Conservation (phyloP, 2,888 invertebrate genomes). For the Cheilosia vernalis region DNA sequence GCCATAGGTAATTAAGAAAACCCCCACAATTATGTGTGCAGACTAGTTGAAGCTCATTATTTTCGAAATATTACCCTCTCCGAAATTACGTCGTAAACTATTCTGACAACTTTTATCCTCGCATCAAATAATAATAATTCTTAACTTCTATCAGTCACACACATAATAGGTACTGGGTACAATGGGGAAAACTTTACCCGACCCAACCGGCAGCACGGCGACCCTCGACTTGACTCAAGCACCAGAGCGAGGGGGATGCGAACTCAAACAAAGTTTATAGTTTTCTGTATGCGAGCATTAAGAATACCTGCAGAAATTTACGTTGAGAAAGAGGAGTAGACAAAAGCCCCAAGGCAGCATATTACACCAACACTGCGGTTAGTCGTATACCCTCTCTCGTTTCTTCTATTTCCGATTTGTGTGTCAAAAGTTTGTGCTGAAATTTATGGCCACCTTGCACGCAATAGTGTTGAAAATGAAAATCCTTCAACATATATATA, state of each 20-base stretch:
- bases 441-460: slow-evolving; percentile 69
- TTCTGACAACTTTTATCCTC: slow-evolving; percentile 51
- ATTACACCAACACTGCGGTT: slow-evolving; percentile 51
- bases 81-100: slow-evolving; percentile 63
- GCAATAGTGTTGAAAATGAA: slow-evolving; percentile 69
- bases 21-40: slow-evolving; percentile 43
- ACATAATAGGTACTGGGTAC: slow-evolving; percentile 2
- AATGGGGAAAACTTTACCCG: slow-evolving; percentile 21
- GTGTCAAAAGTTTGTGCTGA: slow-evolving; percentile 57
- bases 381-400: slow-evolving; percentile 42
- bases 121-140: slow-evolving; percentile 40
- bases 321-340: slow-evolving; percentile 15
- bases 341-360: slow-evolving; percentile 29
- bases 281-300: background rate
- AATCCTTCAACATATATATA: background rate
- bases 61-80: slow-evolving; percentile 39
- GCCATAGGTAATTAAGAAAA: slow-evolving; percentile 15
- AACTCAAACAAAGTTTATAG: slow-evolving; percentile 23
- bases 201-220: background rate
- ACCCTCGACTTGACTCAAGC: slow-evolving; percentile 35
- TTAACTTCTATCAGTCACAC: slow-evolving; percentile 29
- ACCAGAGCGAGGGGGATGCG: slow-evolving; percentile 21
- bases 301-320: slow-evolving; percentile 22
- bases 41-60: slow-evolving; percentile 60
- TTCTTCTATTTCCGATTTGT: slow-evolving; percentile 41